Evolutionary conservation across 2,113 vertebrate species (phyloP).

Genomic region (Brachionichthys hirsutus): DNA sequence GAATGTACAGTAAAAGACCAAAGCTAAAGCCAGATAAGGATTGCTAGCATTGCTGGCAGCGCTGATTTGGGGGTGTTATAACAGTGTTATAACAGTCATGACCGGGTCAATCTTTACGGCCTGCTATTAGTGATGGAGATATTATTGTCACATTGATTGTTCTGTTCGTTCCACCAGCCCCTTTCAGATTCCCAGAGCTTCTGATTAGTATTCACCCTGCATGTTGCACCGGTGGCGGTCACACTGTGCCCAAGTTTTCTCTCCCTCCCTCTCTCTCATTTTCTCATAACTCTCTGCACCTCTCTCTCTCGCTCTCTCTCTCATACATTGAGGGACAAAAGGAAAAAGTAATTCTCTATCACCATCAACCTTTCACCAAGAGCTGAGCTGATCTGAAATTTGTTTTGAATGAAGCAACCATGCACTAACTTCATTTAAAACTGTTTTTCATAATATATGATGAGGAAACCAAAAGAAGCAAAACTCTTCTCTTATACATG

Average conservation of each 20-base stretch:
- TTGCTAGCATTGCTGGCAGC: not conserved
- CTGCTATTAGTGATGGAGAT: conserved; percentile 40
- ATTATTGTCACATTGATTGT: conserved; percentile 49
- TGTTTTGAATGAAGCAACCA: conserved; percentile 1
- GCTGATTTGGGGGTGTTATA: too few species aligned
- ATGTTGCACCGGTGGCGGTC: conserved; percentile 51
- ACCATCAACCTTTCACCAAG: conserved; percentile 35
- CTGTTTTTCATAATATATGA: too few species aligned
- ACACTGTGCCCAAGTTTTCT: conserved; percentile 57
- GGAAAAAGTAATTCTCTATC: conserved; percentile 39
- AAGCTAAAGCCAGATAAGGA: not conserved
- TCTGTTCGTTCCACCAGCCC: conserved; percentile 35
- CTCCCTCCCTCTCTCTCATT: conserved; percentile 11
- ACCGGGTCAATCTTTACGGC: conserved; percentile 4
- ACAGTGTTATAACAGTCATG: not conserved
- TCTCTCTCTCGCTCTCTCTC: conserved; percentile 35
- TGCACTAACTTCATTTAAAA: too few species aligned
- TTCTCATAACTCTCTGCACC: conserved; percentile 32
- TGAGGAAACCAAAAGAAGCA: too few species aligned
- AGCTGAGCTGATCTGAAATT: conserved; percentile 28
- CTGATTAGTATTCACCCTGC: conserved; percentile 67
- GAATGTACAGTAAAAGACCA: not conserved
- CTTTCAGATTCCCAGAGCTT: conserved; percentile 39
- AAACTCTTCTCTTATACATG: too few species aligned
- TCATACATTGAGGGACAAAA: conserved; percentile 44